Percentiles rank a stretch among this genome's conserved stretches.
These are phyloP conservation scores for Anoncus sp. DNA, from an alignment of 2,888 invertebrate species.

Conservation along the genomic window DNA sequence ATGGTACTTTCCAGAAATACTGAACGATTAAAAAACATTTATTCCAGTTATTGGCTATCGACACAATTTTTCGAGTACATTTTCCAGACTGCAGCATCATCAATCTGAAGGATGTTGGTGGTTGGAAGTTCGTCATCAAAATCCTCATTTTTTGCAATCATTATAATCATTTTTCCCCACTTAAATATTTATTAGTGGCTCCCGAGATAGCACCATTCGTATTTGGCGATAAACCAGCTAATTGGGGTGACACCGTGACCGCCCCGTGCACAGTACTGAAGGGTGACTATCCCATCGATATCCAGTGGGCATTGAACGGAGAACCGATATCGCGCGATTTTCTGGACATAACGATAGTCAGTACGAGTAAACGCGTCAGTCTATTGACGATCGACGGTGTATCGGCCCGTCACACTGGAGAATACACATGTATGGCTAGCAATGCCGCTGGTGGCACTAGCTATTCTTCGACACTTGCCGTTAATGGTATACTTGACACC, in stretches of 20 bases:
- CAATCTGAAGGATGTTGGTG: background rate
- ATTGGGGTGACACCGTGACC: slow-evolving; percentile 89
- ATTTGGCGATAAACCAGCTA: slow-evolving; percentile 89
- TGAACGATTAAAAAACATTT: too few relatives aligned
- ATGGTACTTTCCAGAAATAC: too few relatives aligned
- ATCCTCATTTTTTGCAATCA: background rate
- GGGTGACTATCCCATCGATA: slow-evolving; percentile 90
- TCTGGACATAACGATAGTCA: slow-evolving; percentile 71
- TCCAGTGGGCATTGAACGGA: slow-evolving; percentile 90
- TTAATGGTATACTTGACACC: slow-evolving; percentile 85
- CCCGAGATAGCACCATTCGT: slow-evolving; percentile 89
- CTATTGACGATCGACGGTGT: slow-evolving; percentile 88
- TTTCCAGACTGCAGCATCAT: background rate
- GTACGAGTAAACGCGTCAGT: slow-evolving; percentile 84
- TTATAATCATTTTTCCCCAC: background rate
- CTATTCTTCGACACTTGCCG: slow-evolving; percentile 86
- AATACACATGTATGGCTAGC: slow-evolving; percentile 88
- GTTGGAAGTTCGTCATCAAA: background rate
- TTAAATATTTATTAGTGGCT: slow-evolving; percentile 84
- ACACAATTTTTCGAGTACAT: too few relatives aligned
- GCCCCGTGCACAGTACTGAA: slow-evolving; percentile 89
- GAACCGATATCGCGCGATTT: slow-evolving; percentile 81
- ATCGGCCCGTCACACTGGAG: slow-evolving; percentile 87
- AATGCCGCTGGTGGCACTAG: slow-evolving; percentile 87
- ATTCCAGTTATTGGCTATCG: too few relatives aligned